phyloP scores from a whole-genome alignment of 2,888 invertebrate species.

The Lagria hirta region DNA sequence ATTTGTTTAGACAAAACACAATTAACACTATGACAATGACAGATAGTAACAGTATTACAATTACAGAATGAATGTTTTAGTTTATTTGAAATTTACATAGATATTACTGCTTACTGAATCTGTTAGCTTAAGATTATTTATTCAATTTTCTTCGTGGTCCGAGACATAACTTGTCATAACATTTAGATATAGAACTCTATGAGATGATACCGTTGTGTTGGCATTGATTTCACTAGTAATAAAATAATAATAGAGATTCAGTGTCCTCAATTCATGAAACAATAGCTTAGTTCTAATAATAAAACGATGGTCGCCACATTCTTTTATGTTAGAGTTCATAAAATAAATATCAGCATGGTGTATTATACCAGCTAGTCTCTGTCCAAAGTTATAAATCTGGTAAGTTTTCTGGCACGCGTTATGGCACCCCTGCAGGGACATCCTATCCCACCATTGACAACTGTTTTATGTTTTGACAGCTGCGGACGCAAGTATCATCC shows the following conservation, averaged over 20 bases:
- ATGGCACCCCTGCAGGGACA: conserved; percentile 39
- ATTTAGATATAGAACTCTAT: conserved; percentile 13
- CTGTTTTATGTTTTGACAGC: conserved; percentile 48
- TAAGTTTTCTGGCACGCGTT: conserved; percentile 43
- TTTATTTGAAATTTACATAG: conserved; percentile 28
- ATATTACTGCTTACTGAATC: conserved; percentile 23
- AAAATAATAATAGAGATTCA: conserved; percentile 18
- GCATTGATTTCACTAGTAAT: conserved; percentile 14
- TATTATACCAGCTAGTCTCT: conserved; percentile 24
- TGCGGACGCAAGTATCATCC: conserved; percentile 43
- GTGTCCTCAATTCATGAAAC: conserved; percentile 24
- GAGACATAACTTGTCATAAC: conserved; percentile 22
- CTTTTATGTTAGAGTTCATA: conserved; percentile 29
- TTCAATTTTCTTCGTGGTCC: conserved; percentile 19
- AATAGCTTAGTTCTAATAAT: conserved; percentile 24
- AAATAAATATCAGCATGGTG: conserved; percentile 38
- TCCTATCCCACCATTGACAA: conserved; percentile 41
- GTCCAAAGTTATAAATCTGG: conserved; percentile 39
- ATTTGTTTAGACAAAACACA: too few species aligned
- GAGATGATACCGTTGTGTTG: conserved; percentile 10
- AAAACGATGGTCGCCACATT: conserved; percentile 27
- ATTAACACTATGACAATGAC: too few species aligned
- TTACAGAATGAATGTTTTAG: too few species aligned
- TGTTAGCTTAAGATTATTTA: conserved; percentile 21
- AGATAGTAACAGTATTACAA: too few species aligned